A percentile compares a stretch with the other conserved stretches of the same genome.
Evolutionary conservation across 2,113 vertebrate species (phyloP).

Genomic region (Cromileptes altivelis): DNA sequence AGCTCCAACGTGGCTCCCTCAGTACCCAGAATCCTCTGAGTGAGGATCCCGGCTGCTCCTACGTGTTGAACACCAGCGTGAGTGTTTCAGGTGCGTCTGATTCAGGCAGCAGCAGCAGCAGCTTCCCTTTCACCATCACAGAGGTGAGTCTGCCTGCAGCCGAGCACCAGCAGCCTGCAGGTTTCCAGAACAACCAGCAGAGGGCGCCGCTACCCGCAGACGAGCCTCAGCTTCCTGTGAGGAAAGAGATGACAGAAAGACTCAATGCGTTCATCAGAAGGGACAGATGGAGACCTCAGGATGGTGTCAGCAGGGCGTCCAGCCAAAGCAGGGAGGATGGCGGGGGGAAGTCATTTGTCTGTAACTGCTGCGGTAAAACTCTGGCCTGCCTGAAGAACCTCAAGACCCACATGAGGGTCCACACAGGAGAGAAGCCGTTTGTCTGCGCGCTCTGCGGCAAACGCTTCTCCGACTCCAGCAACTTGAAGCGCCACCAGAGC

Average conservation of each 20-base stretch:
- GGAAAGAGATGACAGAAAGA: not conserved
- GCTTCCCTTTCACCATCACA: not conserved
- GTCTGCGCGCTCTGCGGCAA: slow-evolving; percentile 79
- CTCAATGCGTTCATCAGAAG: slow-evolving; percentile 7
- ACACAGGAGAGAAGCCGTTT: slow-evolving; percentile 82
- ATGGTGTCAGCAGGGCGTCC: not conserved
- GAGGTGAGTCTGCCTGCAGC: slow-evolving; percentile 12
- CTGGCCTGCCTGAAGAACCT: slow-evolving; percentile 82
- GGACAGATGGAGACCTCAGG: slow-evolving; percentile 50
- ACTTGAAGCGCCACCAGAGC: slow-evolving; percentile 82
- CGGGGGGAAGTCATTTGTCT: slow-evolving; percentile 53
- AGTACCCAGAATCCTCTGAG: slow-evolving; percentile 50
- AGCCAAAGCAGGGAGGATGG: slow-evolving; percentile 9
- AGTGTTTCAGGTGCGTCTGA: not conserved
- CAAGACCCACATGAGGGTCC: slow-evolving; percentile 81
- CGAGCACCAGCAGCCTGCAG: slow-evolving; percentile 27
- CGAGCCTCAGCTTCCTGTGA: not conserved
- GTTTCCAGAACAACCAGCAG: slow-evolving; percentile 31
- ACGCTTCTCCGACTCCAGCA: slow-evolving; percentile 82
- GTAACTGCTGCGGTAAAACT: slow-evolving; percentile 76
- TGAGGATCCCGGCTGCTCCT: slow-evolving; percentile 54
- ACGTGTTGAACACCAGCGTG: not conserved
- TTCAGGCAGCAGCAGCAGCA: not conserved
- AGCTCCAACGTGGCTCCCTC: slow-evolving; percentile 14
- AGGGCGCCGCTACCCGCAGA: not conserved